Percentiles rank a stretch among this genome's conserved stretches.
Conservation (phyloP, 2,113 vertebrate species). For the Opisthocomus hoazin region DNA sequence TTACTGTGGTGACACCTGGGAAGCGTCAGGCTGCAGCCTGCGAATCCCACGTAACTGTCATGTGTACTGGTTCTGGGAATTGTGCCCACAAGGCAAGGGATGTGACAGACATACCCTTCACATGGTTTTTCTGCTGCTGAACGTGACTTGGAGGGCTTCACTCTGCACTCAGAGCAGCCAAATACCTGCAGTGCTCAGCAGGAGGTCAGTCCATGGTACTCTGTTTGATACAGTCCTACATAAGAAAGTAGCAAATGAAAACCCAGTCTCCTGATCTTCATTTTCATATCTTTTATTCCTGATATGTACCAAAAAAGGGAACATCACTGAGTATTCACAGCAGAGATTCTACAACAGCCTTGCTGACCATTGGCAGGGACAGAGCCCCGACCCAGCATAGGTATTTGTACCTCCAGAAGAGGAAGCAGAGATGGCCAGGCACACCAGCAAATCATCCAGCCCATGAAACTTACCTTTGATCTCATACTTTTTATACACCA, state of each 20-base stretch:
- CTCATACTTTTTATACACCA: background rate
- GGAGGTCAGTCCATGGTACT: background rate
- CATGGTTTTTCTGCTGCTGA: background rate
- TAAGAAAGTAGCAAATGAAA: background rate
- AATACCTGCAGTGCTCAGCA: background rate
- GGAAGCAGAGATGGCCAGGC: background rate
- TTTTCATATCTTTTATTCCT: background rate
- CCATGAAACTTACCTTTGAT: background rate
- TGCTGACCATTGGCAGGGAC: background rate
- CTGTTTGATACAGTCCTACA: background rate
- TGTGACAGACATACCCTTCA: background rate
- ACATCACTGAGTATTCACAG: background rate
- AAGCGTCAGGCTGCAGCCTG: background rate
- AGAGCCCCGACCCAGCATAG: background rate
- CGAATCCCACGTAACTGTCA: rapidly evolving
- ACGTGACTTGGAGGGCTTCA: rapidly evolving
- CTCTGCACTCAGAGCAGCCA: background rate
- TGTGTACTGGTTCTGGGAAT: background rate
- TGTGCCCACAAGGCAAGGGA: background rate
- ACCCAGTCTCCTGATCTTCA: background rate
- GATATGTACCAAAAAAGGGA: background rate
- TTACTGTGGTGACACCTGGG: background rate
- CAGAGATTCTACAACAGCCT: background rate
- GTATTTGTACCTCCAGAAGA: background rate
- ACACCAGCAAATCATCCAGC: background rate